Base-by-base conservation (phyloP, 2,888 invertebrate species). In the Epirrhoe tristata region DNA sequence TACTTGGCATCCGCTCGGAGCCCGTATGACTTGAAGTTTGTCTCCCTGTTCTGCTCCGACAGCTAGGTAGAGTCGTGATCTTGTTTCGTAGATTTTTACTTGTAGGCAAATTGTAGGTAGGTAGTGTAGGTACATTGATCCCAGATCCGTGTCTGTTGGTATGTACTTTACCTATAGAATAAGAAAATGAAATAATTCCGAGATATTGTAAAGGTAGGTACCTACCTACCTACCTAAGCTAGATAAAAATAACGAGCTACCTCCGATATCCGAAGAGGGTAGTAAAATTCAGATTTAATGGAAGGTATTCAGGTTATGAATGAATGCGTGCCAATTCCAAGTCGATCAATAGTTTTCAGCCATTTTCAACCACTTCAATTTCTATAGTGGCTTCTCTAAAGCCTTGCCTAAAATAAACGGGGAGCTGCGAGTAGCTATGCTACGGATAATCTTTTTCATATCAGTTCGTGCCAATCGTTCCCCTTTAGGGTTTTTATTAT, bases 401-500 rank as follows among this genome's bases (percentile, higher is more conserved):
- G 48, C 50, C 14, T 54, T 36, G 36, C 31, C 31, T 31, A 31
- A n/a, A 52, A 52, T 52, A 52, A 52, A 52, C 31, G 52, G 31
- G 52, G 12, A 24, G 24, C 52, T 52, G 6, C 52, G 6, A 31
- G 2, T 57, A 57, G n/a, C 16, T 56, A 32, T 32, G 8, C 16
- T 24, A 14, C 32, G 32, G 36, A 48, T 53, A 56, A 56, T 56
- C 24, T 57, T 46, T 56, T 53, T 48, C 60, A 61, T 66, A 66
- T 66, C 57, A 61, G 61, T 31, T 39, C 48, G 34, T 43, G 17
- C 55, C 51, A 43, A 56, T 56, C 65, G 55, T 50, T 56, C 61
- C 31, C 53, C 58, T 51, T 54, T 34, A 57, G 32, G 58, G 39
- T 12, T 62, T 64, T 58, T 66, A 55, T 53, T 54, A 58, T 58